Evolutionary conservation across 2,113 vertebrate species (phyloP), one percentile per base, ranked within the genome.

Genomic region (Saimiri boliviensis): DNA sequence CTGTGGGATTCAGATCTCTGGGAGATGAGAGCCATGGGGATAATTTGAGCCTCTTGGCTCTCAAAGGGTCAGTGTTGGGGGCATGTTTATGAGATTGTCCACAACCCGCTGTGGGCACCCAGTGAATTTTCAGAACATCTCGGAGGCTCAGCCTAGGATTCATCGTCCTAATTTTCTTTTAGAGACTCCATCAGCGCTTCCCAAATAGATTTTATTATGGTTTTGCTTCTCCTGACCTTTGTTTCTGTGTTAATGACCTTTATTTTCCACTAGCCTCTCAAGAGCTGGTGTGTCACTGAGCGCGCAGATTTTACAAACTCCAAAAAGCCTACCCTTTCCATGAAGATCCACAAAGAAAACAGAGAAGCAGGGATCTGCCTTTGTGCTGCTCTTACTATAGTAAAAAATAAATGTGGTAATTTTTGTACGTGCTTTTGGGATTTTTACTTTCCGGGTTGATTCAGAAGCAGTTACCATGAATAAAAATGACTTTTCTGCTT

Each of bases 401-500:
- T 35, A 76, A 79, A 86, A 54, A 76, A 8, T 45, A 74, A 84
- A 23, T 12, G 35, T 17, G 1, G 42, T 92, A 0, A 70, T 66
- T 83, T 81, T 11, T 82, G 37, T 66, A 52, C 45, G 32, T 49
- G 49, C 20, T 1, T 76, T 90, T 60, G 89, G 49, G 20, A 13
- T 74, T 91, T 32, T 93, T 95, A 42, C 94, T 86, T 80, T 63
- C 49, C 2, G 45, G 58, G 66, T 76, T 93, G 87, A 80, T 87
- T 84, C 40, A 10, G 40, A 76, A 52, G 30, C 35, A 27, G 49
- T 58, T 70, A 40, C 19, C 70, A 27, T 23, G n/a, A 49, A 86
- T 88, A 60, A 89, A 88, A 68, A 73, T 58, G 73, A 7, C 63
- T 73, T 81, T 49, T n/a, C n/a, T 10, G 27, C 91, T 54, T 35